Evolutionary conservation across 1,140 invertebrate genomes (phyloP), one percentile per base, ranked within the genome.

Genomic region (Saccostrea echinata): DNA sequence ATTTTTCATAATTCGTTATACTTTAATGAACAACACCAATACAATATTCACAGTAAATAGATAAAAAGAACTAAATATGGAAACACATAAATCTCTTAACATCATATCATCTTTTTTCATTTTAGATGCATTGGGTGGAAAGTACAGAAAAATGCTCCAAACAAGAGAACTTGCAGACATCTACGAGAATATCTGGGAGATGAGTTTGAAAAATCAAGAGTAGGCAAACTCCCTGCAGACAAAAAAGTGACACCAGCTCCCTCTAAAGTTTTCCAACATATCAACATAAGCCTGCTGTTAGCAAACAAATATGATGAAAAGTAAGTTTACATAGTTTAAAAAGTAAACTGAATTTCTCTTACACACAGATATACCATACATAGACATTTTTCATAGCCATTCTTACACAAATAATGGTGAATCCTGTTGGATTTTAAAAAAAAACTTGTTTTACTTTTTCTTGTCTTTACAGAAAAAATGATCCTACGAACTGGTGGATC

Each of bases 401-500:
- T 43, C 43, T 43, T 43, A 43, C 43, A 43, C 43, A 43, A 43
- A 43, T n/a, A 43, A 43, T 43, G 43, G 9, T 6, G 43, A 43
- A 43, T 43, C 43, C 4, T 43, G n/a, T n/a, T n/a, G n/a, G n/a
- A n/a, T 43, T 43, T 43, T 43, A 43, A 43, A 43, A 43, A 43
- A 43, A 3, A 1, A 43, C 1, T 3, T 6, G n/a, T 43, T 9
- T 0, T 43, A 43, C 43, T 43, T 43, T 8, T 43, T 43, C 43
- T 43, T 1, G 4, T 43, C 43, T 43, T 89, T 90, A 11, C 84
- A 92, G 90, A 33, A 71, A 68, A 43, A 83, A 86, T 30, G 86
- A 94, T 82, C 93, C 93, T 61, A 85, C 87, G 61, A 92, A 91
- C 12, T 94, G 93, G 93, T 94, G 93, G 93, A 91, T 94, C 53